Percentiles rank a stretch among this genome's conserved stretches.
Conservation (phyloP, 2,113 vertebrate species). For the Sceloporus undulatus region DNA sequence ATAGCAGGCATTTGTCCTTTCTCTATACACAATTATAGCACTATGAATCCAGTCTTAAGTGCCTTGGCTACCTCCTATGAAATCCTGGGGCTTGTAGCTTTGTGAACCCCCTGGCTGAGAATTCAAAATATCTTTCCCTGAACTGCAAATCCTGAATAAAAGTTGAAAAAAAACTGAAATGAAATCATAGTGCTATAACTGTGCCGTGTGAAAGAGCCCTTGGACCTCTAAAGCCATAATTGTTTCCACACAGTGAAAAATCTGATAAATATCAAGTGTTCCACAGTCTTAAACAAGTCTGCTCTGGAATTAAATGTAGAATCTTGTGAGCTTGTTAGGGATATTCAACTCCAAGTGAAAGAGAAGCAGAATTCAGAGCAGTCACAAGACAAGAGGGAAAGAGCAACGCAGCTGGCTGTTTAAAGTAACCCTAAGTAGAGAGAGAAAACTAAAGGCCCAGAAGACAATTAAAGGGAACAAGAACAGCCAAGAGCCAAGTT, state of each 20-base stretch:
- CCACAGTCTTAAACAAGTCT: too few relatives aligned
- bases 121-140: too few relatives aligned
- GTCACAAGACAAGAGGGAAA: background rate
- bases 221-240: too few relatives aligned
- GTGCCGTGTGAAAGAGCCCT: too few relatives aligned
- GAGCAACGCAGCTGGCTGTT: background rate
- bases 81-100: too few relatives aligned
- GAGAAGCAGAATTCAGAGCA: background rate
- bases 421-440: background rate
- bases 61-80: too few relatives aligned
- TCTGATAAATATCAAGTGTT: background rate
- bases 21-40: background rate
- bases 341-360: background rate
- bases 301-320: background rate
- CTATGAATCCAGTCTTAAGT: background rate
- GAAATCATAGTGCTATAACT: too few relatives aligned
- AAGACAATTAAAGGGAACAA: background rate
- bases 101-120: too few relatives aligned
- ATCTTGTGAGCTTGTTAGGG: too few relatives aligned
- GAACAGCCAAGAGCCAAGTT: conserved; percentile 1
- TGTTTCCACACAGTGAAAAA: background rate
- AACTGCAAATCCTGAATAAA: too few relatives aligned
- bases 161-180: too few relatives aligned
- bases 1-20: too few relatives aligned
- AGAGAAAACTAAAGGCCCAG: background rate